Base-by-base conservation (phyloP, 2,888 invertebrate species). In the Nemotelus nigrinus region DNA sequence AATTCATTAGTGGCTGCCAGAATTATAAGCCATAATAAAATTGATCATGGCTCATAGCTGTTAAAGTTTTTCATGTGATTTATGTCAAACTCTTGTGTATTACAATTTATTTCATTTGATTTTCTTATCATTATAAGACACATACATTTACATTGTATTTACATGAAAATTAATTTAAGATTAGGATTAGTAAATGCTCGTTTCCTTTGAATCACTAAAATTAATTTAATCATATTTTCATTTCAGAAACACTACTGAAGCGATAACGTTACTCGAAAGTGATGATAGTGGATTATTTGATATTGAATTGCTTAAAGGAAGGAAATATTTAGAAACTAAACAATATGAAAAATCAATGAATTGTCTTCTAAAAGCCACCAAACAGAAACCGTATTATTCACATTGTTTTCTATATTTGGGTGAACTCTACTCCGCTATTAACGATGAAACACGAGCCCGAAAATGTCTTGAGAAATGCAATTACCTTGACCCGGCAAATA, bases 391-490 rank as follows among this genome's bases (percentile, higher is more conserved):
- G n/a, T 91, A 92, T 83, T 91, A 92, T 86, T 91, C 92, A 82
- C 89, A 91, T 72, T 92, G 93, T 81, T 95, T 96, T 85, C 86
- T 93, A 50, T 91, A 92, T 84, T 88, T 97, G 79, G 97, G 96
- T 1, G 89, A 91, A 82, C 93, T 92, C 84, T 96, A 96, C 86
- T 87, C 89, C 79, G 85, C 89, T 70, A 86, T 89, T 57, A 89
- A 90, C 74, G 93, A 96, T 84, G 84, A 90, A n/a, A 89, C 90
- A 71, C 93, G 95, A 82, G 93, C 96, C 0, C 90, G 91, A 81
- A 93, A 93, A 84, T 97, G 96, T 86, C 96, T 93, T 85, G 93
- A 96, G 86, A 96, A 94, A 86, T 93, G 95, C 60, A 90, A 94
- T 80, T 91, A 91, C 83, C 88, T 97, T 2, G 93, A 94, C 88